A percentile compares a stretch with the other conserved stretches of the same genome.
Conservation (phyloP, 2,113 vertebrate genomes). For the Struthidea cinerea region DNA sequence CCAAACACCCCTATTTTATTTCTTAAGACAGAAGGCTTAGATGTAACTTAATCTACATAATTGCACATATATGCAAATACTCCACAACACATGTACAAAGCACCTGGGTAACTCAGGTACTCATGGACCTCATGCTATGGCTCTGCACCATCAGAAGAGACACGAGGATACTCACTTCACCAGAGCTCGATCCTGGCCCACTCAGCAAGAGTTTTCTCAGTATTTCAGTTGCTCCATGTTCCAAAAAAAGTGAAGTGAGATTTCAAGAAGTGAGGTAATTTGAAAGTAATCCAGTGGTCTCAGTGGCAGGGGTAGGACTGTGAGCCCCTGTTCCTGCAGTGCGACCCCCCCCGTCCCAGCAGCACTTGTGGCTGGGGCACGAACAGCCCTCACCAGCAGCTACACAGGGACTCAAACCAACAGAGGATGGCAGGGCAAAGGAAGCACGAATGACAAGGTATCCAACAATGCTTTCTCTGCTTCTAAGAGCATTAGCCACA, state of each 20-base stretch:
- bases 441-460: not conserved
- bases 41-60: not conserved
- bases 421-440: not conserved
- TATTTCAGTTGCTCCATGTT: not conserved
- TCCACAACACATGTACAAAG: not conserved
- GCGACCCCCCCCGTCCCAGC: not conserved
- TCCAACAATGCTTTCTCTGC: too few relatives aligned
- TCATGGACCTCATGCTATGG: not conserved
- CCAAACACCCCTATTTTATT: not conserved
- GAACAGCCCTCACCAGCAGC: not conserved
- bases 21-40: not conserved
- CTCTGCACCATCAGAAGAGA: not conserved
- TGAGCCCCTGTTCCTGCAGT: not conserved
- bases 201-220: not conserved
- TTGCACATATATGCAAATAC: not conserved
- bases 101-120: not conserved
- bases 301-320: not conserved
- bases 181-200: not conserved
- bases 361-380: rapidly evolving
- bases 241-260: not conserved
- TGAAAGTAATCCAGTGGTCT: not conserved
- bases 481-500: not conserved
- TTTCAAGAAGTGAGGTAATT: not conserved
- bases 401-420: not conserved
- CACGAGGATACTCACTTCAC: not conserved